Evolutionary conservation across 2,888 invertebrate genomes (phyloP), one percentile per base, ranked within the genome.

Genomic region (Phyllotreta cruciferae): DNA sequence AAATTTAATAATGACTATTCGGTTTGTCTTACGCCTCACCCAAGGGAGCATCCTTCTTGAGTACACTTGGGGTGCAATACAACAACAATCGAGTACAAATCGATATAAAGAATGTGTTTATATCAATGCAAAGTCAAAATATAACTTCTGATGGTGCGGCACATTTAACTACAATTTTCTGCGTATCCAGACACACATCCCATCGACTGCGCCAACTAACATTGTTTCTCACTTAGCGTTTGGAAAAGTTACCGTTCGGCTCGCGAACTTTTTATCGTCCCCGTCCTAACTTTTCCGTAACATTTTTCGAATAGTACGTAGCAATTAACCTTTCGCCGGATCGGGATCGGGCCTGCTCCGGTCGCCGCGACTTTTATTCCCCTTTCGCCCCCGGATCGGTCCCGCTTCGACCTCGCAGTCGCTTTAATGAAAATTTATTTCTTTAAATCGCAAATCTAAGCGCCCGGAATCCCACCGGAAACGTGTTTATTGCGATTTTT

Each of bases 1-100:
- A 66, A 70, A 68, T 67, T 70, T 60, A 70, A 70, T 70, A 70
- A 66, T 66, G 65, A 68, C 67, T 58, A 62, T 39, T 53, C 60
- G 56, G 44, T 61, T 66, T 67, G 58, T 60, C 58, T 65, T 56
- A 52, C 14, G 62, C 60, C 60, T 55, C 55, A 10, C 55, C 49
- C 34, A 7, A 38, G 13, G 39, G 57, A 35, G 6, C 42, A 45
- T 37, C 11, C 36, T n/a, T 56, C 42, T 55, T 42, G n/a, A 9
- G 7, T 14, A 6, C 37, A 53, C 7, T 37, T 24, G 1, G 24
- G 4, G 24, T 24, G 24, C 24, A 24, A 4, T 3, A 24, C 24
- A 24, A 24, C 24, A 24, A 24, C 24, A 24, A 24, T 24, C 24
- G 24, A 24, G n/a, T n/a, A n/a, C n/a, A n/a, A n/a, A n/a, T n/a